Evolutionary conservation across 2,888 invertebrate genomes (phyloP).

Genomic region (Galerucella pusilla): DNA sequence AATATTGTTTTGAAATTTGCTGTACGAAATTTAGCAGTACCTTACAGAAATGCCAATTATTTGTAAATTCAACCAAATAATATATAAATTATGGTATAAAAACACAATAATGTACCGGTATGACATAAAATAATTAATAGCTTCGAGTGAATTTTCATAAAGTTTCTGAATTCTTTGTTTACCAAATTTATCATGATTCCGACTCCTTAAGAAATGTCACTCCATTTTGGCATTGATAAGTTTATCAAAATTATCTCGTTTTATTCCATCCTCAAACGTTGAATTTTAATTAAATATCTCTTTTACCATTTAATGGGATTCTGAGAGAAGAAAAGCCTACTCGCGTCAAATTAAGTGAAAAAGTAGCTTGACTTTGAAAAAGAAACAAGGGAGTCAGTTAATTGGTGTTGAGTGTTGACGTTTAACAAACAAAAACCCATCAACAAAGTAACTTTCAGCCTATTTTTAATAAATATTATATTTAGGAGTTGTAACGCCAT

Average conservation of each 20-base stretch:
- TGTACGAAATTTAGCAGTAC: too few relatives aligned
- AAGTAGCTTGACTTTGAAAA: not conserved
- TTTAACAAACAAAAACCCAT: too few relatives aligned
- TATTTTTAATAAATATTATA: too few relatives aligned
- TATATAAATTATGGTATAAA: too few relatives aligned
- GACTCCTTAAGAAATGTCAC: not conserved
- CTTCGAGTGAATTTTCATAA: not conserved
- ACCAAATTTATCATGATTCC: not conserved
- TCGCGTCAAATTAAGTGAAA: not conserved
- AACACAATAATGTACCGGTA: too few relatives aligned
- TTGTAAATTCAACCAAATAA: too few relatives aligned
- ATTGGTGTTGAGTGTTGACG: too few relatives aligned
- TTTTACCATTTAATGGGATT: not conserved
- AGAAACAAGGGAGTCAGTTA: not conserved
- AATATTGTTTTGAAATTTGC: too few relatives aligned
- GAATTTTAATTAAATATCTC: conserved; percentile 6
- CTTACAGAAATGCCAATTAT: too few relatives aligned
- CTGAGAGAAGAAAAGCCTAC: not conserved
- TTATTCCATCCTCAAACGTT: not conserved
- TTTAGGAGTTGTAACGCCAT: too few relatives aligned
- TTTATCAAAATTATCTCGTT: conserved; percentile 4
- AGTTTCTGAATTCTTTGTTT: not conserved
- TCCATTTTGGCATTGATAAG: not conserved
- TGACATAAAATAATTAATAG: too few relatives aligned
- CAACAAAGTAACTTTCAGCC: too few relatives aligned